Conservation (phyloP, 2,797 vertebrate genomes). For the Hippocampus kuda region DNA sequence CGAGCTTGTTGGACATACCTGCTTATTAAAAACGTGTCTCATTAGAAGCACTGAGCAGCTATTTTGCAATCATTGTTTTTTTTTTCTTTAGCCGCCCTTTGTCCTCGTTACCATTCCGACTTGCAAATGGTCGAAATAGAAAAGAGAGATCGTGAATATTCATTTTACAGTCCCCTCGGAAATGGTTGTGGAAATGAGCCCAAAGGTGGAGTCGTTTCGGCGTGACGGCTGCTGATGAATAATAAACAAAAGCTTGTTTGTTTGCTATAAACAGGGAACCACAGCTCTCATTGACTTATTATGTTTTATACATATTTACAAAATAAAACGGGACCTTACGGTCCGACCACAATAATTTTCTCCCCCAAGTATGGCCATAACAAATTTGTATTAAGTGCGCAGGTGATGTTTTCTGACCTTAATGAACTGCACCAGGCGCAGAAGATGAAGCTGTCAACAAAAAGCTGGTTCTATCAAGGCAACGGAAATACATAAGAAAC, state of each 20-base stretch:
- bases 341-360: background rate
- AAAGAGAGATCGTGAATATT: background rate
- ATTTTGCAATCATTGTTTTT: background rate
- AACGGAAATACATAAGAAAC: background rate
- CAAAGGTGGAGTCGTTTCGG: background rate
- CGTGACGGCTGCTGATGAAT: background rate
- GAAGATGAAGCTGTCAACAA: background rate
- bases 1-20: background rate
- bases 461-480: background rate
- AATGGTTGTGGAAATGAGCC: background rate
- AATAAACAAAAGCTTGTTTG: conserved; percentile 2
- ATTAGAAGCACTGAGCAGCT: background rate
- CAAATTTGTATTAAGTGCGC: background rate
- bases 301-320: background rate
- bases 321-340: background rate
- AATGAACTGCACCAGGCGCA: background rate
- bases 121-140: background rate
- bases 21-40: background rate
- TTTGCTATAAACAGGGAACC: background rate
- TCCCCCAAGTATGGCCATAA: background rate
- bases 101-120: background rate
- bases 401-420: background rate
- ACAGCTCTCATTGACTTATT: background rate
- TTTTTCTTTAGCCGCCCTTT: background rate
- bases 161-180: background rate